Base-by-base conservation (phyloP, 2,888 invertebrate genomes). In the Eristalinus aeneus region DNA sequence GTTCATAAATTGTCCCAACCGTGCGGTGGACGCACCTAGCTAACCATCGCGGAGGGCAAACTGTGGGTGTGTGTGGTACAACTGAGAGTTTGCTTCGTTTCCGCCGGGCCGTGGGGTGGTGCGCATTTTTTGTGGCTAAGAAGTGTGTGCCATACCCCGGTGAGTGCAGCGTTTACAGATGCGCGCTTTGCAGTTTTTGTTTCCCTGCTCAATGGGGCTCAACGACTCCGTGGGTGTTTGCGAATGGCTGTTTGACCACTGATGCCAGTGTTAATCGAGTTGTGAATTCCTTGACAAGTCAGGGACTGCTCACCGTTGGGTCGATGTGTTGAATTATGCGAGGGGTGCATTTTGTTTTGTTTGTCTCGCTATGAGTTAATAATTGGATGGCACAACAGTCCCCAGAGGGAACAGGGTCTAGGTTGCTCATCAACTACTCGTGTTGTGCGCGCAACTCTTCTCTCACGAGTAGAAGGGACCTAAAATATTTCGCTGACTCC, bases 1-100 rank as follows among this genome's bases (percentile, higher is more conserved):
- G 61, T 60, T 69, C 75, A 54, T 84, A 84, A 83, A 78, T 75
- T 64, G 61, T 60, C 60, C 8, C 39, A 39, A 12, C 56, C 68
- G 61, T 36, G 54, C 65, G 36, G 71, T 71, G 71, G 61, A 84
- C 46, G 75, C 64, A 71, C 39, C 72, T 56, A 75, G 61, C 27
- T 27, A 27, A 27, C 27, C 12, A 77, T 74, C 72, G 34, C 71
- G 74, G 74, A 69, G 58, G 27, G 36, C 63, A 46, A n/a, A 46
- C 9, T 16, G 46, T 16, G 46, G 6, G 46, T 67, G 27, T 10
- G 46, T 39, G 67, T n/a, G n/a, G n/a, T n/a, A n/a, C n/a, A n/a
- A 10, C 39, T 10, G 67, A 80, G 67, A 71, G 61, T 65, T 79
- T 32, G 63, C 27, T 46, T 16, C 46, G 16, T 16, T 46, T 16